phyloP scores from a whole-genome alignment of 2,113 vertebrate species.

The Mirounga angustirostris region DNA sequence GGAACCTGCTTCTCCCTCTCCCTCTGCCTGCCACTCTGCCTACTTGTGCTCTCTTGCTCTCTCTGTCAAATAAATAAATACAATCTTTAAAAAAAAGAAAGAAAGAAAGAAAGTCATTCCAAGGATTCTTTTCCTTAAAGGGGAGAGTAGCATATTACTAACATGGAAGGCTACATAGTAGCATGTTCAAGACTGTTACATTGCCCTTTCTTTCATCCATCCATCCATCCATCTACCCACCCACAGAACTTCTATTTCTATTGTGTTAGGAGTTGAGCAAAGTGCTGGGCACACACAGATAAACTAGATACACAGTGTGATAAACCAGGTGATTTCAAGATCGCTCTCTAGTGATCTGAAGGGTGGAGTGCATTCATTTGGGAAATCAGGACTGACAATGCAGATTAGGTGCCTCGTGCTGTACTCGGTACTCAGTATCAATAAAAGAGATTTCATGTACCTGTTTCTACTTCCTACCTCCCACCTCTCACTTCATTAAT shows the following conservation, averaged over 20 bases:
- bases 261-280: not conserved
- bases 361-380: not conserved
- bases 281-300: not conserved
- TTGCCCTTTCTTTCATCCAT: not conserved
- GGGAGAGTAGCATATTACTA: not conserved
- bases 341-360: not conserved
- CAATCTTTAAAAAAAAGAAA: not conserved
- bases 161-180: not conserved
- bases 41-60: too few species aligned
- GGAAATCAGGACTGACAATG: not conserved
- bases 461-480: not conserved
- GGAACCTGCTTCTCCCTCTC: not conserved
- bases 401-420: too few species aligned
- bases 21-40: not conserved
- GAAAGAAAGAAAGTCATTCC: not conserved
- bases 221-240: not conserved
- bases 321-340: not conserved
- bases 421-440: not conserved
- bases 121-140: not conserved
- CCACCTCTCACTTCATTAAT: not conserved
- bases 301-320: not conserved
- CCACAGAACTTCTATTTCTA: too few species aligned
- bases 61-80: not conserved
- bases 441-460: not conserved
- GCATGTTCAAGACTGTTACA: not conserved